These are phyloP conservation scores for Dysmachus trigonus DNA, from an alignment of 2,888 invertebrate genomes.

Conservation along the genomic window DNA sequence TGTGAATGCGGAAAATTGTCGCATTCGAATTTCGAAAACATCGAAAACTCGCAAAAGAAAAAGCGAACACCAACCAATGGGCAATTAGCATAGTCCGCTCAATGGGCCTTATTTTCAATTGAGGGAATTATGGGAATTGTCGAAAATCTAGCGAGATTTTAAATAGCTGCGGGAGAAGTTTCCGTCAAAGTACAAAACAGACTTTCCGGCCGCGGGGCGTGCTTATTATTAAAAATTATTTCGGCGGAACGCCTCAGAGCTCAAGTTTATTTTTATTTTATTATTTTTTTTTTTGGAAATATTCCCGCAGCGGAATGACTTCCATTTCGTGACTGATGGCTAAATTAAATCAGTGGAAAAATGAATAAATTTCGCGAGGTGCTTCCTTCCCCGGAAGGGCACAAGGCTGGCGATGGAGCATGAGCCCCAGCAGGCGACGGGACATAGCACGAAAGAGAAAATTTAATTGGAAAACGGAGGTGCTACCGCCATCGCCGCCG, in stretches of 20 bases:
- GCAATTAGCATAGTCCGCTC: not conserved
- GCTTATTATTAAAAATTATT: not conserved
- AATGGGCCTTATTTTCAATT: not conserved
- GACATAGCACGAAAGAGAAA: not conserved
- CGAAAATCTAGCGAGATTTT: not conserved
- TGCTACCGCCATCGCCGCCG: not conserved
- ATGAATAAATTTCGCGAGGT: constrained; percentile 16
- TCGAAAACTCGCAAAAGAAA: not conserved
- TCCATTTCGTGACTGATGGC: constrained; percentile 23
- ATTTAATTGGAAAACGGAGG: constrained; percentile 14
- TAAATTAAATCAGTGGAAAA: constrained; percentile 18
- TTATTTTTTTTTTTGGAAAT: not conserved
- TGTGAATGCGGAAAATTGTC: not conserved
- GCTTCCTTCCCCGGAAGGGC: not conserved
- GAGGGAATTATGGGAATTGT: not conserved
- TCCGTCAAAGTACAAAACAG: not conserved
- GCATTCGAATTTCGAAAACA: not conserved
- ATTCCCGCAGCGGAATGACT: not conserved
- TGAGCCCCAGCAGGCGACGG: not conserved
- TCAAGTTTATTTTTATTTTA: not conserved
- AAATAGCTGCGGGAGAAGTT: not conserved
- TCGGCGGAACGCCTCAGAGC: not conserved
- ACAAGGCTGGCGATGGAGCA: not conserved
- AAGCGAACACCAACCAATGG: not conserved
- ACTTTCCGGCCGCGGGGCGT: not conserved